These are phyloP conservation scores for Oligia latruncula DNA, from an alignment of 2,888 invertebrate genomes.

Conservation along the genomic window DNA sequence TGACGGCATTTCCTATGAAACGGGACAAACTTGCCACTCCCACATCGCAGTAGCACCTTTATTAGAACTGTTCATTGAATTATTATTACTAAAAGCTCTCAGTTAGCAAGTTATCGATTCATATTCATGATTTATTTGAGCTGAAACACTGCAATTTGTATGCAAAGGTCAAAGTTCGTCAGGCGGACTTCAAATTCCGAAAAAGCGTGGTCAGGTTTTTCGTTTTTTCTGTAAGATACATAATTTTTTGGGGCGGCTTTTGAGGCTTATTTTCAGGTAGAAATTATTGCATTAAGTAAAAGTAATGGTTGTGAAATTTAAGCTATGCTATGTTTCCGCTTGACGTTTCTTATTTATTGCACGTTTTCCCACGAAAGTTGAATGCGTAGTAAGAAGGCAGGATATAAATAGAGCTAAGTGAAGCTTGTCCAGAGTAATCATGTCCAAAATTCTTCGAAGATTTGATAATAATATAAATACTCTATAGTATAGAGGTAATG, in stretches of 20 bases:
- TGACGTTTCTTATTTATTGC: neutral
- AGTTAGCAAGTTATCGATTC: neutral
- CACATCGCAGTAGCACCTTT: neutral
- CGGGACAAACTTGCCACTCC: slow-evolving; percentile 38
- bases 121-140: slow-evolving; percentile 7
- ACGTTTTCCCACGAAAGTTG: accelerated
- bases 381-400: neutral
- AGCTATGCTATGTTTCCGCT: too few relatives aligned
- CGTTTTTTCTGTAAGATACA: neutral
- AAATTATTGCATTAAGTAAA: neutral
- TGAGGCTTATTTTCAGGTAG: neutral
- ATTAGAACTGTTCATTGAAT: slow-evolving; percentile 11
- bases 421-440: neutral
- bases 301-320: neutral
- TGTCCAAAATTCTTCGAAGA: neutral
- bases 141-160: slow-evolving; percentile 22
- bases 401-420: neutral
- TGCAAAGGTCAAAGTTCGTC: slow-evolving; percentile 50
- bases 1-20: slow-evolving; percentile 24
- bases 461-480: slow-evolving; percentile 1
- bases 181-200: slow-evolving; percentile 8
- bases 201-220: slow-evolving; percentile 20
- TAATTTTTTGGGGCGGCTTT: neutral
- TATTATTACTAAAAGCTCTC: slow-evolving; percentile 6
- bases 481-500: neutral